Evolutionary conservation across 2,888 invertebrate species (phyloP).

Genomic region (Mesochorus sp.): DNA sequence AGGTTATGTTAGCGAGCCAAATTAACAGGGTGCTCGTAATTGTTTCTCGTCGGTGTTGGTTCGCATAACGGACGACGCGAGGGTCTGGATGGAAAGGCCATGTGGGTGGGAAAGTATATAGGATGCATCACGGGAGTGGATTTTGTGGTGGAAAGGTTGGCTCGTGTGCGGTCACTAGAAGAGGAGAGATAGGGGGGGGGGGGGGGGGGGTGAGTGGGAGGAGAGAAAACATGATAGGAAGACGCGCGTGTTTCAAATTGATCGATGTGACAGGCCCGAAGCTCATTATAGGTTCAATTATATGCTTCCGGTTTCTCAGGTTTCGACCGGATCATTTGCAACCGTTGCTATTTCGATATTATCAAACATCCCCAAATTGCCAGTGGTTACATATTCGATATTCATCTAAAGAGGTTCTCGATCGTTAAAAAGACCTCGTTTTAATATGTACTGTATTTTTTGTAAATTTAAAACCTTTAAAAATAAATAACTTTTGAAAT

Average conservation of each 20-base stretch:
- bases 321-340: conserved; percentile 42
- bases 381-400: no score
- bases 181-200: no score
- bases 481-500: no score
- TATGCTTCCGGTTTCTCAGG: conserved; percentile 70
- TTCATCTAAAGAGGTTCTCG: no score
- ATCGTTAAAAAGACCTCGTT: no score
- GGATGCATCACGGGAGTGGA: conserved; percentile 11
- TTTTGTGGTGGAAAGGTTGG: conserved; percentile 32
- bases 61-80: conserved; percentile 55
- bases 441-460: no score
- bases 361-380: no score
- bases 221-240: conserved; percentile 22
- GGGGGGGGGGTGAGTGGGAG: not conserved
- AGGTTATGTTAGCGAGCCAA: conserved; percentile 30
- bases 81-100: conserved; percentile 12
- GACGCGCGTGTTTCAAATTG: conserved; percentile 68
- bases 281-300: conserved; percentile 76
- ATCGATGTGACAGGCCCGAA: conserved; percentile 72
- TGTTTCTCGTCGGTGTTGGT: conserved; percentile 67
- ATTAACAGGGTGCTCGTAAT: conserved; percentile 69
- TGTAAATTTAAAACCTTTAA: no score
- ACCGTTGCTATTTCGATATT: no score
- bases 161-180: not conserved
- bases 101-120: not conserved